Conservation (phyloP, 1,140 invertebrate genomes). For the Drosophila mayri region DNA sequence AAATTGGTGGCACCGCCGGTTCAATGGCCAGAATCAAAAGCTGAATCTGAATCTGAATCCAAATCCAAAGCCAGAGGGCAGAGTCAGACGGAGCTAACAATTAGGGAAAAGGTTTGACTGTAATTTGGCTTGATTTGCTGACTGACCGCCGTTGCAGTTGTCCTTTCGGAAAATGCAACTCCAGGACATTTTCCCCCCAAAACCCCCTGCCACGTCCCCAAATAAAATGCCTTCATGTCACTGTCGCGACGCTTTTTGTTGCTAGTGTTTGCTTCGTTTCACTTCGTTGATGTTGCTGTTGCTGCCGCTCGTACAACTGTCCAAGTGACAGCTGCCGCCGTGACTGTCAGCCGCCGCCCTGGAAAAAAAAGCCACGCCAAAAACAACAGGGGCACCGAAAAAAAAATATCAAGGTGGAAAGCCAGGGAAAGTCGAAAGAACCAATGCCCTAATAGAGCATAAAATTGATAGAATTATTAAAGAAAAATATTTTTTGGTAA, state of each 20-base stretch:
- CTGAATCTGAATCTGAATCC: background rate
- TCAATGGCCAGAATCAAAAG: conserved; percentile 33
- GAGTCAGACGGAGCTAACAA: conserved; percentile 45
- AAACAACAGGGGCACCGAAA: conserved; percentile 33
- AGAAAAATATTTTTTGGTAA: too few species aligned
- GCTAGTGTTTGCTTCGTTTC: conserved; percentile 55
- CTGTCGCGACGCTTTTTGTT: conserved; percentile 61
- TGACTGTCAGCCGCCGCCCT: conserved; percentile 58
- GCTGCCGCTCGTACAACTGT: conserved; percentile 73
- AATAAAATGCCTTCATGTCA: conserved; percentile 59
- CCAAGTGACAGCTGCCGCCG: conserved; percentile 81
- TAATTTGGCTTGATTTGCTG: conserved; percentile 75
- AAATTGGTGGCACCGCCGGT: conserved; percentile 50
- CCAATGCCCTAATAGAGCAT: background rate
- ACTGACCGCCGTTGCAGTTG: conserved; percentile 46
- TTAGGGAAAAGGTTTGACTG: conserved; percentile 66
- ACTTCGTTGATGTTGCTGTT: conserved; percentile 50
- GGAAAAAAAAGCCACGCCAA: conserved; percentile 37
- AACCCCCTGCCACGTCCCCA: background rate
- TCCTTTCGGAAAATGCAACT: conserved; percentile 39
- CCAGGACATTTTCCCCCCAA: conserved; percentile 16
- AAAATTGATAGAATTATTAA: too few species aligned
- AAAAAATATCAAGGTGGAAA: conserved; percentile 21
- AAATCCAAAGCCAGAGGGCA: conserved; percentile 2
- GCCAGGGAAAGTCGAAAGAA: background rate